Conservation (phyloP, 2,113 vertebrate species). For the Trachemys scripta region DNA sequence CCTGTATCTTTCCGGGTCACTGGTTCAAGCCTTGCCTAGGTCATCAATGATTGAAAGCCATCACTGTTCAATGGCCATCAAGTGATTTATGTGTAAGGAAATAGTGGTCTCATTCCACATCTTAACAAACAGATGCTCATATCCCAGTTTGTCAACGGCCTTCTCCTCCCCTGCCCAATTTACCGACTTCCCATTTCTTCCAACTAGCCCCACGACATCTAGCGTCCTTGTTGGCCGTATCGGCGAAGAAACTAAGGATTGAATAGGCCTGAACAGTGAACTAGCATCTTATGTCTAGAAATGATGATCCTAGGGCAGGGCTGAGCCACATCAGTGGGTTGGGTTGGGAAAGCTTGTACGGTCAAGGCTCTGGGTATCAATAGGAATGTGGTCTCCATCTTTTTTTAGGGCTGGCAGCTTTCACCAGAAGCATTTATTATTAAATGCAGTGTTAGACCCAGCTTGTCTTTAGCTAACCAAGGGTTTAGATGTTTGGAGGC, state of each 20-base stretch:
- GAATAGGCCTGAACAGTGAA: background rate
- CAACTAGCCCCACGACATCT: background rate
- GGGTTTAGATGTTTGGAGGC: background rate
- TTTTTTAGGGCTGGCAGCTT: background rate
- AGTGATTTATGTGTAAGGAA: background rate
- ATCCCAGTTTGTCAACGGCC: background rate
- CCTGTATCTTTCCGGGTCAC: background rate
- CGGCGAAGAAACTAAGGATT: background rate
- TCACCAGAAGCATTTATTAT: background rate
- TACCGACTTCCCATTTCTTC: background rate
- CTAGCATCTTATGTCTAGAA: background rate
- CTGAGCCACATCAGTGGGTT: background rate
- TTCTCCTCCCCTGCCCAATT: background rate
- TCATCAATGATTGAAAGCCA: background rate
- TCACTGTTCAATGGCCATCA: background rate
- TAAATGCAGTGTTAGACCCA: background rate
- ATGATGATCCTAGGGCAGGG: background rate
- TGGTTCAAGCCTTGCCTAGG: background rate
- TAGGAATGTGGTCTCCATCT: background rate
- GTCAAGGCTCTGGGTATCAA: background rate
- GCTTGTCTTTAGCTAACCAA: background rate
- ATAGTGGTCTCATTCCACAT: background rate
- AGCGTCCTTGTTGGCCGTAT: background rate
- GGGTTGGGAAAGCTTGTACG: background rate
- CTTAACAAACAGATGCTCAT: background rate